phyloP scores from a whole-genome alignment of 2,888 invertebrate genomes.

The Athrips mouffetella region DNA sequence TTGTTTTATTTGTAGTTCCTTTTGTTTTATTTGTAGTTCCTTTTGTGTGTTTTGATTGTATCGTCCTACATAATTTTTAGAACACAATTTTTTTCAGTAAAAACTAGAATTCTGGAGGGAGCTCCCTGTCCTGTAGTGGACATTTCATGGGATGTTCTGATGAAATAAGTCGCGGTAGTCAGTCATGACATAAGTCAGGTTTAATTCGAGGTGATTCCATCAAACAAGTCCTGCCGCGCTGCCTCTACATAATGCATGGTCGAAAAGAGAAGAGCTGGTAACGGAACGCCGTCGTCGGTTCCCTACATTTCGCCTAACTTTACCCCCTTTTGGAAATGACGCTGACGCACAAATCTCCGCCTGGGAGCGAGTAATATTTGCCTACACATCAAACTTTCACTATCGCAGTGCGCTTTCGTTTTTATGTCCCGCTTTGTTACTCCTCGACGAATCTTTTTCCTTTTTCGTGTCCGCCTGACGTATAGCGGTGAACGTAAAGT shows the following conservation, averaged over 20 bases:
- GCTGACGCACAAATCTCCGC: conserved; percentile 72
- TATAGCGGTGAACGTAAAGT: conserved; percentile 4
- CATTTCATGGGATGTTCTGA: no score
- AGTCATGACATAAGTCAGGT: conserved; percentile 60
- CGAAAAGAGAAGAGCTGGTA: conserved; percentile 36
- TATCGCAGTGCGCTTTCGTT: conserved; percentile 74
- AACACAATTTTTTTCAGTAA: no score
- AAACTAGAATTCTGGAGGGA: no score
- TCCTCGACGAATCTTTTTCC: conserved; percentile 46
- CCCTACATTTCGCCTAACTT: conserved; percentile 49
- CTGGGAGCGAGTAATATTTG: conserved; percentile 72
- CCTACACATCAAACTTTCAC: conserved; percentile 79
- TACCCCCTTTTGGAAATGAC: conserved; percentile 61
- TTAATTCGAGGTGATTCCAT: conserved; percentile 41
- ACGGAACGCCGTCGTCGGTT: conserved; percentile 34
- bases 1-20: no score
- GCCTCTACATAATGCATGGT: conserved; percentile 58
- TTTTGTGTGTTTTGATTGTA: no score
- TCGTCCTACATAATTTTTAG: no score
- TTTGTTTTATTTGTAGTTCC: no score
- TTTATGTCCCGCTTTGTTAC: conserved; percentile 69
- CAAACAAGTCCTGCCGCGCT: conserved; percentile 50
- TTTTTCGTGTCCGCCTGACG: conserved; percentile 21
- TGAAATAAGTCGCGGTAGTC: no score
- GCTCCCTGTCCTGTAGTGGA: no score